Conservation (phyloP, 2,113 vertebrate species). For the Bettongia penicillata region DNA sequence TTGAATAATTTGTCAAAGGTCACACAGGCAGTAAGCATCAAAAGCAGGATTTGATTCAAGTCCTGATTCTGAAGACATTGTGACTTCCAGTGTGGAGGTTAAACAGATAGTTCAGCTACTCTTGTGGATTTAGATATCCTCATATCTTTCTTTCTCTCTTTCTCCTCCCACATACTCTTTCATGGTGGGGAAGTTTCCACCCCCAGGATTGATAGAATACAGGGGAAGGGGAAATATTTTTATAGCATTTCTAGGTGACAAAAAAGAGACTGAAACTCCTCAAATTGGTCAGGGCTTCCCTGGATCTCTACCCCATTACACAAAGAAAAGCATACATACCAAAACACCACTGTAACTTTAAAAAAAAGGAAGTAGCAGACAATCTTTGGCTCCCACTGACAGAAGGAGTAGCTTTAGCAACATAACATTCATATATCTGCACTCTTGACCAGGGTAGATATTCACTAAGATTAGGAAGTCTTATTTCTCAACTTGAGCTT, state of each 20-base stretch:
- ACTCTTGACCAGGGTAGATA: not conserved
- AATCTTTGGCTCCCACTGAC: not conserved
- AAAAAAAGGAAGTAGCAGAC: not conserved
- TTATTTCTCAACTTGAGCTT: not conserved
- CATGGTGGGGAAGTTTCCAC: not conserved
- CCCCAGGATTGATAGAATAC: not conserved
- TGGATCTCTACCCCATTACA: not conserved
- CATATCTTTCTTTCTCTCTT: not conserved
- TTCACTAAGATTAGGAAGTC: not conserved
- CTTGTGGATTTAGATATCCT: not conserved
- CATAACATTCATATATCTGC: not conserved
- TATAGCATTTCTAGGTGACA: not conserved
- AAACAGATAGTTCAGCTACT: not conserved
- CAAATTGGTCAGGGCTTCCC: not conserved
- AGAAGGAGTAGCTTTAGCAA: not conserved
- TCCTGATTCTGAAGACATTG: not conserved
- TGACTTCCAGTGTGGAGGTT: not conserved
- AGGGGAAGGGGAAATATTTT: not conserved
- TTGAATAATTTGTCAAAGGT: not conserved
- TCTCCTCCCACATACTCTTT: not conserved
- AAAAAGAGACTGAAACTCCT: not conserved
- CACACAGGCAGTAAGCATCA: not conserved
- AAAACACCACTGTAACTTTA: not conserved
- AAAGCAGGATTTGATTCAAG: not conserved
- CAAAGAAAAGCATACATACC: not conserved